A percentile compares a stretch with the other conserved stretches of the same genome.
Evolutionary conservation across 2,888 invertebrate species (phyloP).

Genomic region (Cataglyphis altisquamis): DNA sequence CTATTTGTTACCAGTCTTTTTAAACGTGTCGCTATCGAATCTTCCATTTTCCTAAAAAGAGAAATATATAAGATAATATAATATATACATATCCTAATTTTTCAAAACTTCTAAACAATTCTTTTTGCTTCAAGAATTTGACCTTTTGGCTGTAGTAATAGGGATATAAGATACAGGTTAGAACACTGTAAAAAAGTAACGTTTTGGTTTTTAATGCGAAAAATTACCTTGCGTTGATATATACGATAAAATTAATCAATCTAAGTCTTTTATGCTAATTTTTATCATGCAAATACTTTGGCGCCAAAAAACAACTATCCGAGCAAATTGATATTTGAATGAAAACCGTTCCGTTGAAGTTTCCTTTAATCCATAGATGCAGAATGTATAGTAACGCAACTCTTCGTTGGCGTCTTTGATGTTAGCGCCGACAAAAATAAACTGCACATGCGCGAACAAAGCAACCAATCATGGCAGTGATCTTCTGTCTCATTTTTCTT

Average conservation of each 20-base stretch:
- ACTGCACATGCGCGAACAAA: neutral
- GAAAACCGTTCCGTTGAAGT: constrained; percentile 6
- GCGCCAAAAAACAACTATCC: constrained; percentile 72
- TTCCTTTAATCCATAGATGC: neutral
- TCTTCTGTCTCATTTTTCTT: too few relatives aligned
- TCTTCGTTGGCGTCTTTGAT: neutral
- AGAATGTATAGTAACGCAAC: neutral
- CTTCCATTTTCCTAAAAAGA: constrained; percentile 80
- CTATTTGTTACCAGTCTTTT: constrained; percentile 85
- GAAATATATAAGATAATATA: neutral
- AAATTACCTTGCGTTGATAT: constrained; percentile 42
- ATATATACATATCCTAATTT: neutral
- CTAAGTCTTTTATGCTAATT: constrained; percentile 23
- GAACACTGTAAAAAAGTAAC: neutral
- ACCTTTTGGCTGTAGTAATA: constrained; percentile 56
- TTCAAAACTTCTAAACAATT: neutral
- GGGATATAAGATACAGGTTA: constrained; percentile 59
- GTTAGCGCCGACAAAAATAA: neutral
- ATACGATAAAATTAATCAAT: constrained; percentile 3
- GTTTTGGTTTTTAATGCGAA: neutral
- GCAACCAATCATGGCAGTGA: neutral
- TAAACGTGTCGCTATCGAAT: constrained; percentile 78
- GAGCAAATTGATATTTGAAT: constrained; percentile 1
- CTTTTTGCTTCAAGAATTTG: constrained; percentile 7
- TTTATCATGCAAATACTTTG: constrained; percentile 61